Evolutionary conservation across 2,888 invertebrate species (phyloP), one percentile per base, ranked within the genome.

Genomic region (Microctonus hyperodae): DNA sequence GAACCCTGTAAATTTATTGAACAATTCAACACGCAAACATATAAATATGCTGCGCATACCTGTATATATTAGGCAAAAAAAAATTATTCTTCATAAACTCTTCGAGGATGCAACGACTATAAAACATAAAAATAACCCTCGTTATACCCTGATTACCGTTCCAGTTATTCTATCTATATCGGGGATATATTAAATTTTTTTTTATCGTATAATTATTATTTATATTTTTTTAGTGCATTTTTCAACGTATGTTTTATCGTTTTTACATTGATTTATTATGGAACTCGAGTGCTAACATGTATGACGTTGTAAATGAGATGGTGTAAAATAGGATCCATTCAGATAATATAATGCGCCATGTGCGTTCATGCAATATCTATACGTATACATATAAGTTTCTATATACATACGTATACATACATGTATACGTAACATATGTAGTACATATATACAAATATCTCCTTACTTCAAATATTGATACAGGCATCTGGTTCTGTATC

Each of bases 401-500:
- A 23, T 51, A 25, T 22, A 50, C 7, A 22, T 22, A 10, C n/a
- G n/a, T n/a, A n/a, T n/a, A n/a, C n/a, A n/a, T 28, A 28, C 3
- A 28, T 28, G 7, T 28, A 28, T 28, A 28, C 3, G 28, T 5
- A 5, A 28, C 7, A 28, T 5, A 4, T 28, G 7, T 28, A 51
- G 1, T 2, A 25, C 0, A 13, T 25, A 23, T 23, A 50, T 10
- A 25, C 22, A 58, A 23, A 25, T 20, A 37, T 23, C 40, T 40
- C 25, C 13, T 58, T 35, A 37, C 23, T 53, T 62, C n/a, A 37
- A 23, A 37, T 35, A 50, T 48, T 57, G 58, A 64, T 44, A 37
- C 22, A 31, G 51, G 65, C 60, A 65, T 65, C 60, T 65, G 65
- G 53, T 31, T 31, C 28, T 40, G 55, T 59, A 65, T 60, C 48